Base-by-base conservation (phyloP, 2,797 vertebrate species). In the Tapirus indicus region DNA sequence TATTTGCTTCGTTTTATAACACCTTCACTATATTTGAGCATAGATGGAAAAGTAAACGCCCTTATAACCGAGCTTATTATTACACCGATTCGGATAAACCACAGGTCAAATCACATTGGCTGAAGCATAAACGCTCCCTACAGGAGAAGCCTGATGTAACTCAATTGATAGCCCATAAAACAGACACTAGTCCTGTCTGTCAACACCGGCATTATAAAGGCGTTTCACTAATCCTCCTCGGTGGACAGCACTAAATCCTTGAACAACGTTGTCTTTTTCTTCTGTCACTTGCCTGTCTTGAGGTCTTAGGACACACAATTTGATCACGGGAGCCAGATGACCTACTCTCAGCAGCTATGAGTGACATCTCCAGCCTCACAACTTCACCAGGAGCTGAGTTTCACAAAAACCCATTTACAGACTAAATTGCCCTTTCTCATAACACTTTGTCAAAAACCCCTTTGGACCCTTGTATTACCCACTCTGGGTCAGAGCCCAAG, bases 1-100 rank as follows among this genome's bases (percentile, higher is more conserved):
- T 72, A 86, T 94, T 95, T 68, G 84, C 94, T 96, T 69, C 80
- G 89, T 75, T 97, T 98, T 97, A 90, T 71, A 97, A 91, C 90
- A 92, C 75, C 69, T 93, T 95, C 87, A 95, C 90, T 96, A 11
- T 56, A 95, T 69, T 82, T 27, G 66, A 64, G 72, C 79, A n/a
- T 88, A 69, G 41, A 92, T 20, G 68, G 90, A 82, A 93, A 97
- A 95, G 94, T 83, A 93, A 96, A 96, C 1, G 49, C 71, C 72
- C 95, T 95, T 66, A 78, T n/a, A 91, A 79, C 90, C 52, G 58
- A 58, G 72, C 90, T 98, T 94, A 97, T 93, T 94, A 96, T 85
- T 90, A 86, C 88, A 79, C 95, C 0, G 13, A 88, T 96, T 54
- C 64, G 84, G 88, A 91, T 96, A 97, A 85, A 92, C 84, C 88